Evolutionary conservation across 1,140 invertebrate genomes (phyloP).

Genomic region (Macrobrachium rosenbergii): DNA sequence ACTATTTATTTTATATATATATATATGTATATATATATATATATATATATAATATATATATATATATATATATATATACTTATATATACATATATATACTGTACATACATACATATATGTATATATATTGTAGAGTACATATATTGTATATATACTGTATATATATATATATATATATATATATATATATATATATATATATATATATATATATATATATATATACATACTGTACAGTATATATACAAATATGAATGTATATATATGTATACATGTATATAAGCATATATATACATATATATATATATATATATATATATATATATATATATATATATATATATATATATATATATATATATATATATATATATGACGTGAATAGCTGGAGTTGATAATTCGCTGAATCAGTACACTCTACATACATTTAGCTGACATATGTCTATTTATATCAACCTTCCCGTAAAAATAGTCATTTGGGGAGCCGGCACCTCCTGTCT

Average conservation of each 20-base stretch:
- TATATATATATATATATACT: background rate
- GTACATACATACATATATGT: conserved; percentile 1
- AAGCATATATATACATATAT: conserved; percentile 23
- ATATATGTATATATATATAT: too few relatives aligned
- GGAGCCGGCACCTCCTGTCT: too few relatives aligned
- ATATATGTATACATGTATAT: background rate
- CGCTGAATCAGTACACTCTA: too few relatives aligned
- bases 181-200: conserved; percentile 7
- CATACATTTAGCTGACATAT: too few relatives aligned
- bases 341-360: background rate
- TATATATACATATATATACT: conserved; percentile 9
- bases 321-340: conserved; percentile 23
- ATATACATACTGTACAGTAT: too few relatives aligned
- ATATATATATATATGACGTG: background rate
- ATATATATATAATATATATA: conserved; percentile 15
- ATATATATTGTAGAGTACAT: background rate
- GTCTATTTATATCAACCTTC: too few relatives aligned
- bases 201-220: background rate
- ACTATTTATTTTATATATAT: too few relatives aligned
- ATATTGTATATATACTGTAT: too few relatives aligned
- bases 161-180: conserved; percentile 20
- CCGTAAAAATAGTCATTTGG: too few relatives aligned
- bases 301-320: background rate
- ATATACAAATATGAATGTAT: too few relatives aligned
- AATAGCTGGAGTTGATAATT: too few relatives aligned